These are phyloP conservation scores for Chondrilla cf. caribensis DNA, from an alignment of 37 sponge, comb jelly and placozoan genomes.

Conservation along the genomic window DNA sequence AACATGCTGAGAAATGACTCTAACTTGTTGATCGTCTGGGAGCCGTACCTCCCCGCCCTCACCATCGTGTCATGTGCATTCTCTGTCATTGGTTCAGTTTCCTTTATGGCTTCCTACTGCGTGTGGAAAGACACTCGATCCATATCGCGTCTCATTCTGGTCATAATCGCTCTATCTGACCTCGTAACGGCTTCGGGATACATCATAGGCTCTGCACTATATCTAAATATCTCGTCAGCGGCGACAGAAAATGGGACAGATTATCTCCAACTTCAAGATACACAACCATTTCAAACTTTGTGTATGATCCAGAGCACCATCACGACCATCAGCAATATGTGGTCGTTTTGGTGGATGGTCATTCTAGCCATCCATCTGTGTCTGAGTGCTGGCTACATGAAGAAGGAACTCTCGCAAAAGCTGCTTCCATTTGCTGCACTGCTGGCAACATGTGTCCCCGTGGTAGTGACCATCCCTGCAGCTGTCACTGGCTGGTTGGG, in stretches of 20 bases:
- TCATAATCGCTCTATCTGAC: conserved; percentile 57
- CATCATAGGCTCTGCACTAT: conserved; percentile 56
- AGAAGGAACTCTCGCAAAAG: not conserved
- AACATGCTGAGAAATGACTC: too few relatives aligned
- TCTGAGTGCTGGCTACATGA: conserved; percentile 20
- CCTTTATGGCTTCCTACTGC: not conserved
- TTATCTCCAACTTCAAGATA: not conserved
- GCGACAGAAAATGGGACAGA: not conserved
- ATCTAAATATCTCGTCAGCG: not conserved
- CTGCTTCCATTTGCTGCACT: conserved; percentile 42
- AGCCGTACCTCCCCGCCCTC: not conserved
- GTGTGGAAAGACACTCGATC: conserved; percentile 57
- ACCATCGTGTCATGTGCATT: not conserved
- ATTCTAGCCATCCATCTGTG: conserved; percentile 58
- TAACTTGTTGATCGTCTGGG: too few relatives aligned
- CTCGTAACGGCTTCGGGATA: conserved; percentile 62
- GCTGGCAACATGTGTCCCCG: conserved; percentile 28
- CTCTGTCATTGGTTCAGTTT: not conserved
- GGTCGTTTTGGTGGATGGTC: conserved; percentile 60
- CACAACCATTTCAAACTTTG: conserved; percentile 6
- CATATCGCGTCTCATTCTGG: conserved; percentile 43
- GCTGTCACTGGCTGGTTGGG: conserved; percentile 5
- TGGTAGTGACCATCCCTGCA: not conserved
- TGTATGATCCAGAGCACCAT: conserved; percentile 60
- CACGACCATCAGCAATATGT: conserved; percentile 40